A percentile compares a stretch with the other conserved stretches of the same genome.
Evolutionary conservation across 2,113 vertebrate species (phyloP).

Genomic region (Calyptomena viridis): DNA sequence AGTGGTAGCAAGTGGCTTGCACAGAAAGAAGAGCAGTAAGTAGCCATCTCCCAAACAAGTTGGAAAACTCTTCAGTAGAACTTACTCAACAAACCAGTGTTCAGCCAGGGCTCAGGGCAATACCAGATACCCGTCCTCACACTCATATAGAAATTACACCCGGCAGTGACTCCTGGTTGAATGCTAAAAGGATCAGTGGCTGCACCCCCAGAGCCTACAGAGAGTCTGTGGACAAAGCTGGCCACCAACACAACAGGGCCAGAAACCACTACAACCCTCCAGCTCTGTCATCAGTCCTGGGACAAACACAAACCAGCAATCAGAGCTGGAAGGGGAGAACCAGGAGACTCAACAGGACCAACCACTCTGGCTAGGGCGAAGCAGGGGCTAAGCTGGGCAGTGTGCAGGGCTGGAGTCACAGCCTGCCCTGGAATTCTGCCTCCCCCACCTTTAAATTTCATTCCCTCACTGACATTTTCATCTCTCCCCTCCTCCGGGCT

Average conservation of each 20-base stretch:
- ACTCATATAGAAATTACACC: neutral
- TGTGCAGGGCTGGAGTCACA: neutral
- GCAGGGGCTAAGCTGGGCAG: accelerated
- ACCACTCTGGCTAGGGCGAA: accelerated
- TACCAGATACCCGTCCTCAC: neutral
- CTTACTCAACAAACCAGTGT: neutral
- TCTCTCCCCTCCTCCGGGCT: neutral
- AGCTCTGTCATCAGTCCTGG: neutral
- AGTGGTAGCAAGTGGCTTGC: neutral
- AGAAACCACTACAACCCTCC: neutral
- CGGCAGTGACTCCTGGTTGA: neutral
- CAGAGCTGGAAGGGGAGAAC: neutral
- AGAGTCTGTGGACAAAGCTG: neutral
- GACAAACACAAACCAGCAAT: neutral
- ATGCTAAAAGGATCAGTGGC: neutral
- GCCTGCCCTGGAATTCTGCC: neutral
- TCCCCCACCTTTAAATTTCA: conserved; percentile 30
- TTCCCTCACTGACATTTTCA: conserved; percentile 22
- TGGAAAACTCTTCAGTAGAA: neutral
- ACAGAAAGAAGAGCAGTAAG: neutral
- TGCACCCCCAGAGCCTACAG: neutral
- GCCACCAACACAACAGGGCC: neutral
- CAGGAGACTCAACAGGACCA: neutral
- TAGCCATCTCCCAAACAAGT: neutral
- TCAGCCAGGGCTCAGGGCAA: accelerated